Conservation (phyloP, 1,140 invertebrate genomes). For the Polypedilum vanderplanki region DNA sequence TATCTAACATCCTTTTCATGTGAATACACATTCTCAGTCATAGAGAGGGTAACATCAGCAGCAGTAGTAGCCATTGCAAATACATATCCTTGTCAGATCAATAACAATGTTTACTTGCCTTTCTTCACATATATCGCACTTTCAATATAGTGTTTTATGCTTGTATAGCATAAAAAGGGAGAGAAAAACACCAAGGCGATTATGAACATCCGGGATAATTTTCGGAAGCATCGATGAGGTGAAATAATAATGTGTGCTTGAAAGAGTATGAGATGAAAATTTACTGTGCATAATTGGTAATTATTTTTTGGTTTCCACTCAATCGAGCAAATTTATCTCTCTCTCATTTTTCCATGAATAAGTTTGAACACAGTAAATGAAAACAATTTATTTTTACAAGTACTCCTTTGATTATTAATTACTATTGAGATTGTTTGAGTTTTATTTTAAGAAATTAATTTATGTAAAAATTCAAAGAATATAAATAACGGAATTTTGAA, state of each 20-base stretch:
- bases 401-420: no score
- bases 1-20: constrained; percentile 18
- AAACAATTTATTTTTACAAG: no score
- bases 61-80: background rate
- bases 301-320: constrained; percentile 13
- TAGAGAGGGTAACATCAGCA: background rate
- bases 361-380: no score
- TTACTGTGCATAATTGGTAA: constrained; percentile 18
- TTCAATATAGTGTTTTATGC: background rate
- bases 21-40: background rate
- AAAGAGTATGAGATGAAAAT: constrained; percentile 12
- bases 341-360: background rate
- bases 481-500: no score
- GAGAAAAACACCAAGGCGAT: background rate
- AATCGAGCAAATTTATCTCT: constrained; percentile 13
- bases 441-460: no score
- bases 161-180: background rate
- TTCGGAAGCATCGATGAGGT: background rate
- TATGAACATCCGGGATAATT: constrained; percentile 13
- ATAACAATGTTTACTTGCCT: constrained; percentile 8
- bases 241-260: background rate
- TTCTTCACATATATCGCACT: background rate
- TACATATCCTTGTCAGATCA: constrained; percentile 17
- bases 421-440: no score
- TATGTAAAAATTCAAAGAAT: no score